These are phyloP conservation scores for Podocnemis expansa DNA, from an alignment of 2,113 vertebrate species.

Conservation along the genomic window DNA sequence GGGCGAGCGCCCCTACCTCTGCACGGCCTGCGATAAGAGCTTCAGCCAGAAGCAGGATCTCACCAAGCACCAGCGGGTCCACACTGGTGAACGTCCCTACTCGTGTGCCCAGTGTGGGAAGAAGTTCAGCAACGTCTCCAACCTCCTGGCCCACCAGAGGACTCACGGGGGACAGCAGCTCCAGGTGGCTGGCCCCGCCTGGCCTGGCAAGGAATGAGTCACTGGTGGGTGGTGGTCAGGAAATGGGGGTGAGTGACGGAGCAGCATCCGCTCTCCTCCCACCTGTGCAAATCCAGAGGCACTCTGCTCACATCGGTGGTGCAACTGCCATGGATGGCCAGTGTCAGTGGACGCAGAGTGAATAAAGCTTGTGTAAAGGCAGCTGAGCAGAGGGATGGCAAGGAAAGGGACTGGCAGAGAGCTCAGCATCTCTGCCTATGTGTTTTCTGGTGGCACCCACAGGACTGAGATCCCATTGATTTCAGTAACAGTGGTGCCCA, in stretches of 20 bases:
- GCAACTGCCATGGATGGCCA: not conserved
- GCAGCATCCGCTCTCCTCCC: not conserved
- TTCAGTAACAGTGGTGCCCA: not conserved
- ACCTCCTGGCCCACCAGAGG: slow-evolving; percentile 59
- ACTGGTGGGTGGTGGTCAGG: not conserved
- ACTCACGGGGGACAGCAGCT: not conserved
- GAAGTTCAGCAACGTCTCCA: slow-evolving; percentile 56
- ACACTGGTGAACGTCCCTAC: slow-evolving; percentile 61
- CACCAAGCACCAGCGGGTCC: slow-evolving; percentile 65
- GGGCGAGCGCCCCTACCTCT: slow-evolving; percentile 56
- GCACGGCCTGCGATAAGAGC: slow-evolving; percentile 58
- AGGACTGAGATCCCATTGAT: not conserved
- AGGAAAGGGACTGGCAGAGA: not conserved
- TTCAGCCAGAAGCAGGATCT: slow-evolving; percentile 73
- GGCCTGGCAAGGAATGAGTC: not conserved
- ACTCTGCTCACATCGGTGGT: not conserved
- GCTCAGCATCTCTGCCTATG: not conserved
- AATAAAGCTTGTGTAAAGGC: too few relatives aligned
- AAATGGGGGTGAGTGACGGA: not conserved
- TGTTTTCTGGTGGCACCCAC: not conserved
- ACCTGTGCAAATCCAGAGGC: not conserved
- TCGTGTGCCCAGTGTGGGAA: not conserved
- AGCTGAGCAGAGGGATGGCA: not conserved
- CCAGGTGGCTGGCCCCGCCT: not conserved
- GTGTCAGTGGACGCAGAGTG: not conserved